Percentiles rank a stretch among this genome's conserved stretches.
phyloP scores from a whole-genome alignment of 2,888 invertebrate species.

The Heliconius hortense region DNA sequence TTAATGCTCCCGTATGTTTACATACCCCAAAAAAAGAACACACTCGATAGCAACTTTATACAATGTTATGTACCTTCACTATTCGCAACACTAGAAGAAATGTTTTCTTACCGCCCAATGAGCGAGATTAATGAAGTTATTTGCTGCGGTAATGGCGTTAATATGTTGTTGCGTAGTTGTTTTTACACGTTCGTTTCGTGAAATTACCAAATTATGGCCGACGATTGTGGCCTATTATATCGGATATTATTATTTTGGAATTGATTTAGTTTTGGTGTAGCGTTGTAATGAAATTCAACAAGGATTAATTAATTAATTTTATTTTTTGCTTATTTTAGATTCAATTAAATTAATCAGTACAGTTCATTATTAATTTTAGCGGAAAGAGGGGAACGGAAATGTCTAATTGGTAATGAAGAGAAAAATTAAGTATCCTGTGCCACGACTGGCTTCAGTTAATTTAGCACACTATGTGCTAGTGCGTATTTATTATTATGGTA shows the following conservation, averaged over 20 bases:
- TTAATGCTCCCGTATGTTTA: conserved; percentile 8
- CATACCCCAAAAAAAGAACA: conserved; percentile 19
- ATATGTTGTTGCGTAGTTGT: conserved; percentile 15
- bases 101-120: conserved; percentile 20
- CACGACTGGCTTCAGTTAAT: too few species aligned
- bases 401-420: too few species aligned
- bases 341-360: too few species aligned
- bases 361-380: too few species aligned
- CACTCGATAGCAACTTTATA: conserved; percentile 21
- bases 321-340: too few species aligned
- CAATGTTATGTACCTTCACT: conserved; percentile 23
- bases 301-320: too few species aligned
- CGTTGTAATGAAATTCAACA: too few species aligned
- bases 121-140: conserved; percentile 24
- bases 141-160: conserved; percentile 12
- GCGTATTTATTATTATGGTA: too few species aligned
- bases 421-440: too few species aligned
- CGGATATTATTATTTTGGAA: background rate
- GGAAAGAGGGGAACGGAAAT: too few species aligned
- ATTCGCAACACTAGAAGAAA: conserved; percentile 20
- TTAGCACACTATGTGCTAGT: too few species aligned
- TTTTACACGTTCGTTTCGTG: conserved; percentile 10
- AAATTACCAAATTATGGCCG: conserved; percentile 9
- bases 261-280: background rate
- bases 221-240: conserved; percentile 3